phyloP scores from a whole-genome alignment of 2,888 invertebrate genomes.

The Monopis laevigella region DNA sequence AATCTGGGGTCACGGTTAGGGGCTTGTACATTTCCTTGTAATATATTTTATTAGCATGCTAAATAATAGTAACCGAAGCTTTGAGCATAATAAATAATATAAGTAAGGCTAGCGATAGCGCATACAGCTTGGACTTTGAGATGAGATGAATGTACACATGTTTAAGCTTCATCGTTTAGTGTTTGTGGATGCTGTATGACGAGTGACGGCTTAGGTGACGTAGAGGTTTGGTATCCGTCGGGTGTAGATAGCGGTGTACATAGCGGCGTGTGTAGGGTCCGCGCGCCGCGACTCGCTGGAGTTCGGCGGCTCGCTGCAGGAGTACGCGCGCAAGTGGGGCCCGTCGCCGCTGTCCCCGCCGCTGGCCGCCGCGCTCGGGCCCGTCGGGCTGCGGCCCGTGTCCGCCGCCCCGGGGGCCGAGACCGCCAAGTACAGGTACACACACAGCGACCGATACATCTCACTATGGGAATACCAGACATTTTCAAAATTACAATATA shows the following conservation, averaged over 20 bases:
- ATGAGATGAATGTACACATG: too few species aligned
- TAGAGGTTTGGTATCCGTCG: too few species aligned
- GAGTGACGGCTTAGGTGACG: too few species aligned
- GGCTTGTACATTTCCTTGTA: too few species aligned
- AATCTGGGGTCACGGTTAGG: too few species aligned
- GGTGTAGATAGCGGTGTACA: constrained; percentile 12
- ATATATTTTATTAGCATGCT: too few species aligned
- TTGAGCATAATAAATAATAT: too few species aligned
- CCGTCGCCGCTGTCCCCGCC: constrained; percentile 77
- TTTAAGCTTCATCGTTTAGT: too few species aligned
- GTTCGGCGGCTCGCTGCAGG: constrained; percentile 58
- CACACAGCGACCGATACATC: constrained; percentile 13
- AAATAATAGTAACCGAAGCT: too few species aligned
- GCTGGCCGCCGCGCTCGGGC: constrained; percentile 71
- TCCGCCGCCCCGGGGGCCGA: constrained; percentile 90
- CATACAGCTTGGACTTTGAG: too few species aligned
- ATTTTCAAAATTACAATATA: neutral
- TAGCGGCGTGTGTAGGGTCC: constrained; percentile 26
- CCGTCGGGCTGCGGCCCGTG: constrained; percentile 71
- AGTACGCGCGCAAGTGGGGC: constrained; percentile 69
- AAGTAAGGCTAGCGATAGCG: too few species aligned
- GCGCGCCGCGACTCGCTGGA: constrained; percentile 67
- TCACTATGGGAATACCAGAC: constrained; percentile 12
- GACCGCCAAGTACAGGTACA: constrained; percentile 75
- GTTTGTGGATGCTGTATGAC: too few species aligned